These are phyloP conservation scores for Athalia cordata DNA, from an alignment of 2,888 invertebrate genomes.

Conservation along the genomic window DNA sequence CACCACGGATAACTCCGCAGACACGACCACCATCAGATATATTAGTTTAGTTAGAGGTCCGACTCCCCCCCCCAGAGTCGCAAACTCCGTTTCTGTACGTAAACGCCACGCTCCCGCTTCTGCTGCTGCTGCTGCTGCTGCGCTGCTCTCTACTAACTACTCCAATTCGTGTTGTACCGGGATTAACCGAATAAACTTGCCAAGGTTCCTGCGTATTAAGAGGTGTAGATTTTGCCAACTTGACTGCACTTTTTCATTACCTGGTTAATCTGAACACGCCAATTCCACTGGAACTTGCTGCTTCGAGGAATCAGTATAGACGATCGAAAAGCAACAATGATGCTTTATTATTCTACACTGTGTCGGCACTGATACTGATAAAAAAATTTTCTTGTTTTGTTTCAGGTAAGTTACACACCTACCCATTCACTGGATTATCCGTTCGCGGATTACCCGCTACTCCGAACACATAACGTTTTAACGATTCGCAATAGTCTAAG, in stretches of 20 bases:
- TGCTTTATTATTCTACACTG: not conserved
- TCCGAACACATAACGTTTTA: not conserved
- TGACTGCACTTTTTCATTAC: not conserved
- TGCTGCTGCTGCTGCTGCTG: slow-evolving; percentile 48
- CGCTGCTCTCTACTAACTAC: slow-evolving; percentile 39
- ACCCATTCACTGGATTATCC: not conserved
- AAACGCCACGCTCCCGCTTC: not conserved
- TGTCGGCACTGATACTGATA: not conserved
- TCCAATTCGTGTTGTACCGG: slow-evolving; percentile 39
- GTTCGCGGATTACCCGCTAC: not conserved
- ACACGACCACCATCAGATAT: slow-evolving; percentile 59
- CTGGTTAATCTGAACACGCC: slow-evolving; percentile 46
- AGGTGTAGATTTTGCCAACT: slow-evolving; percentile 29
- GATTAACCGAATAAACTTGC: slow-evolving; percentile 53
- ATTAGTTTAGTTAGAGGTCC: slow-evolving; percentile 64
- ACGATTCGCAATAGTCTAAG: slow-evolving; percentile 25
- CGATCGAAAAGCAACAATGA: not conserved
- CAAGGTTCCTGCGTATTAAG: slow-evolving; percentile 22
- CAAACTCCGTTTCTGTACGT: slow-evolving; percentile 22
- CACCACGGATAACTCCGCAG: slow-evolving; percentile 57
- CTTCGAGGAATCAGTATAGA: not conserved
- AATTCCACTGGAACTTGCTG: slow-evolving; percentile 18
- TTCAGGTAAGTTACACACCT: slow-evolving; percentile 58
- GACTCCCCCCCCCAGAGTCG: slow-evolving; percentile 57
- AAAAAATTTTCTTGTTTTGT: slow-evolving; percentile 52